Conservation (phyloP, 2,888 invertebrate genomes). For the Drosophila subquinaria region DNA sequence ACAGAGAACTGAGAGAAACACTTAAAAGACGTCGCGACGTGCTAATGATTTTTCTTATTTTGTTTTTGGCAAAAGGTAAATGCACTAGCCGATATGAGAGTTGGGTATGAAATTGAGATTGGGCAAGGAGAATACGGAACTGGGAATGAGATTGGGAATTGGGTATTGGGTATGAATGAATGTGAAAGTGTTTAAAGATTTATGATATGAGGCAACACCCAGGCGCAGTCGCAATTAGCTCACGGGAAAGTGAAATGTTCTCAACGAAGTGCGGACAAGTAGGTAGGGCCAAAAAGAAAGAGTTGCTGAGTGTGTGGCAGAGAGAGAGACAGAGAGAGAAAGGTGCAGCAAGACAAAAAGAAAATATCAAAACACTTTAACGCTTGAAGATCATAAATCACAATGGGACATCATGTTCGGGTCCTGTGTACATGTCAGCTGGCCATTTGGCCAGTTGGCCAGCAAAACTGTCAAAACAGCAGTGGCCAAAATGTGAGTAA, state of each 20-base stretch:
- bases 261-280: conserved; percentile 73
- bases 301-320: not conserved
- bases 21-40: conserved; percentile 74
- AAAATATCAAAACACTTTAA: conserved; percentile 75
- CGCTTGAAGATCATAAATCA: conserved; percentile 74
- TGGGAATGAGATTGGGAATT: conserved; percentile 11
- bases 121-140: conserved; percentile 4
- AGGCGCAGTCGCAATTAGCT: conserved; percentile 68
- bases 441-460: conserved; percentile 49
- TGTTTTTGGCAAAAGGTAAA: conserved; percentile 38
- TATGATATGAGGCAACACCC: conserved; percentile 71
- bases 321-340: conserved; percentile 17
- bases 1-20: conserved; percentile 38
- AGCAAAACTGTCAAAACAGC: conserved; percentile 69
- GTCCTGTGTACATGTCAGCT: conserved; percentile 50
- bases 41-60: conserved; percentile 65
- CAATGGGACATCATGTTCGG: conserved; percentile 62
- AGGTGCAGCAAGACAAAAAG: conserved; percentile 13
- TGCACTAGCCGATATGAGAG: conserved; percentile 17
- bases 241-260: conserved; percentile 77
- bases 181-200: conserved; percentile 78
- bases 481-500: conserved; percentile 78
- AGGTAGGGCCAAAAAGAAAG: conserved; percentile 44
- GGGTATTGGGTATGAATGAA: conserved; percentile 60
- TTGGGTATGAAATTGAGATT: conserved; percentile 14